A percentile compares a stretch with the other conserved stretches of the same genome.
These are phyloP conservation scores for Peromyscus nudipes DNA, from an alignment of 2,797 vertebrate genomes.

Conservation along the genomic window DNA sequence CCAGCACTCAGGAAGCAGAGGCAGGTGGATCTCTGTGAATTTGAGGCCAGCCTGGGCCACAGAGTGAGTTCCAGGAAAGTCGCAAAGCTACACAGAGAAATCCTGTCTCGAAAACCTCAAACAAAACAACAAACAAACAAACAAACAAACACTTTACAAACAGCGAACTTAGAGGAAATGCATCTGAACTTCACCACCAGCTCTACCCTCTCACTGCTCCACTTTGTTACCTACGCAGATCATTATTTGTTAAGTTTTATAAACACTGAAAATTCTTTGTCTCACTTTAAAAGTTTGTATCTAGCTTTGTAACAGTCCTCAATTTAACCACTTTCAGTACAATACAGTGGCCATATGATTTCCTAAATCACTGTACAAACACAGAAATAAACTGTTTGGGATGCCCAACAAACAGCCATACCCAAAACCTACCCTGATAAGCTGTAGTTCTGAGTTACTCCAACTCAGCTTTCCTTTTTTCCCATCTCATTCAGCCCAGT, in stretches of 20 bases:
- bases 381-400: neutral
- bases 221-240: neutral
- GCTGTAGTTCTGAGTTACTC: neutral
- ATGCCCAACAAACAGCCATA: neutral
- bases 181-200: neutral
- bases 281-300: conserved; percentile 12
- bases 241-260: neutral
- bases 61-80: too few relatives aligned
- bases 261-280: conserved; percentile 3
- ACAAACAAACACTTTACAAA: neutral
- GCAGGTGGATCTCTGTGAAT: too few relatives aligned
- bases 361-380: too few relatives aligned
- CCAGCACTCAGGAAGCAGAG: too few relatives aligned
- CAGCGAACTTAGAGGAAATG: conserved; percentile 14
- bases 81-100: too few relatives aligned
- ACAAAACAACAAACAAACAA: too few relatives aligned
- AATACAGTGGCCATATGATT: neutral
- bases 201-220: neutral
- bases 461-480: neutral
- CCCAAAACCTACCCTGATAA: neutral
- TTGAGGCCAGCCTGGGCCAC: too few relatives aligned
- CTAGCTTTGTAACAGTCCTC: neutral
- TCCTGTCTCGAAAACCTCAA: too few relatives aligned
- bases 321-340: neutral
- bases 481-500: neutral